These are phyloP conservation scores for Turdus rufiventris DNA, from an alignment of 2,113 vertebrate genomes.

Conservation along the genomic window DNA sequence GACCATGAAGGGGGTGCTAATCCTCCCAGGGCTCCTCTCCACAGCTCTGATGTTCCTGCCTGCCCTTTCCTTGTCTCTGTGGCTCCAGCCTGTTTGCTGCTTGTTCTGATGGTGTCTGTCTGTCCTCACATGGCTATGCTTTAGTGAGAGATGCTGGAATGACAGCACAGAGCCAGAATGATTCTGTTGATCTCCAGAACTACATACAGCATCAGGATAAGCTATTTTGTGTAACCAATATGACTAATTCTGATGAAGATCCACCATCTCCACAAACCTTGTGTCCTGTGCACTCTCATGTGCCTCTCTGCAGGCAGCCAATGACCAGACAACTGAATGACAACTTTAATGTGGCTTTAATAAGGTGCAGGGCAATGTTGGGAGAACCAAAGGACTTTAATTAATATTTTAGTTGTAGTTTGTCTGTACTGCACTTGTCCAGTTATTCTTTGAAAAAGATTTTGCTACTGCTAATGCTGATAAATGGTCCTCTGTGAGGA, in stretches of 20 bases:
- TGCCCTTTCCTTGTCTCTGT: fast-evolving
- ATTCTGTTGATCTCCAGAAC: background rate
- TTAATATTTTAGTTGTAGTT: conserved; percentile 41
- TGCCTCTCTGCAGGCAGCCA: background rate
- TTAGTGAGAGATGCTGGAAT: background rate
- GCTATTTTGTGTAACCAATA: background rate
- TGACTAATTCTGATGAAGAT: background rate
- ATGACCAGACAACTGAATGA: background rate
- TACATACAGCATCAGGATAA: background rate
- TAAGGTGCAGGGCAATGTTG: background rate
- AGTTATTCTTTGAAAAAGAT: background rate
- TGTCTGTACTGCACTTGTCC: background rate
- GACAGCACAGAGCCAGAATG: background rate
- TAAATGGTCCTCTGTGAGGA: conserved; percentile 1
- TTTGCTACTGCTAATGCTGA: background rate
- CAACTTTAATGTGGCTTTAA: background rate
- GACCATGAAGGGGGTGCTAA: background rate
- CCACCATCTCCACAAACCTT: background rate
- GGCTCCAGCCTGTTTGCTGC: background rate
- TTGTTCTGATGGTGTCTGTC: background rate
- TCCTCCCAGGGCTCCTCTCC: background rate
- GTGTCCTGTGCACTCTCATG: fast-evolving
- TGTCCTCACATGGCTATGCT: background rate
- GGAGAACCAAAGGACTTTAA: background rate
- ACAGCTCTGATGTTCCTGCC: background rate